Evolutionary conservation across 2,888 invertebrate genomes (phyloP).

Genomic region (Hydrotaea diabolus): DNA sequence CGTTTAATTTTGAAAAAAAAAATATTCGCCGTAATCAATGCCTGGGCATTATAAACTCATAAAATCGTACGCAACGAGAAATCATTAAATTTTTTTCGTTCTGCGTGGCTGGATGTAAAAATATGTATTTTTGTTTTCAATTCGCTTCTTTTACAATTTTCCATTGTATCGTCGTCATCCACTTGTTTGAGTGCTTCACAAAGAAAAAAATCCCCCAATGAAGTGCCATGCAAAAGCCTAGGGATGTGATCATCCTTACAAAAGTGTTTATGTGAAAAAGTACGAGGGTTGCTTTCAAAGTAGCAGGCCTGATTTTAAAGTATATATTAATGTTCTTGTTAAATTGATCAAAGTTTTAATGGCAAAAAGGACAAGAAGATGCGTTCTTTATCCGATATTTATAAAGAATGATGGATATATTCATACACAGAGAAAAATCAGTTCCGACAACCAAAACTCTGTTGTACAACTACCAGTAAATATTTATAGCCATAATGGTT

Average conservation of each 20-base stretch:
- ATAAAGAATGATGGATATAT: no score
- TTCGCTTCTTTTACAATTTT: constrained; percentile 36
- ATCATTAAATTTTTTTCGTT: constrained; percentile 26
- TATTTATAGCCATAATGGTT: no score
- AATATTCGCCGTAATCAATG: constrained; percentile 63
- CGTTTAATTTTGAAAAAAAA: constrained; percentile 38
- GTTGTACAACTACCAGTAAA: no score
- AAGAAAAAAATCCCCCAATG: neutral
- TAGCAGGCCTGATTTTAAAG: neutral
- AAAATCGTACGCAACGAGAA: constrained; percentile 69
- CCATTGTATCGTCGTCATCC: constrained; percentile 33
- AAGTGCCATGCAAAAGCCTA: neutral
- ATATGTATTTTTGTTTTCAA: constrained; percentile 12
- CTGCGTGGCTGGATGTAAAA: constrained; percentile 47
- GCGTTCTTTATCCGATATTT: no score
- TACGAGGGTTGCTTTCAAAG: no score
- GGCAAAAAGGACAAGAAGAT: no score
- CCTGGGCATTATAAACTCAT: constrained; percentile 75
- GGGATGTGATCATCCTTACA: constrained; percentile 2
- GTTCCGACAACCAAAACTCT: no score
- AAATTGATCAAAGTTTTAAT: no score
- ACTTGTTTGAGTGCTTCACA: constrained; percentile 34
- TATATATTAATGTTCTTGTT: neutral
- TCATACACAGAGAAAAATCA: no score
- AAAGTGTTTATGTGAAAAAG: no score